Percentiles rank a stretch among this genome's conserved stretches.
Evolutionary conservation across 2,888 invertebrate genomes (phyloP).

Genomic region (Caenorhabditis sp.): DNA sequence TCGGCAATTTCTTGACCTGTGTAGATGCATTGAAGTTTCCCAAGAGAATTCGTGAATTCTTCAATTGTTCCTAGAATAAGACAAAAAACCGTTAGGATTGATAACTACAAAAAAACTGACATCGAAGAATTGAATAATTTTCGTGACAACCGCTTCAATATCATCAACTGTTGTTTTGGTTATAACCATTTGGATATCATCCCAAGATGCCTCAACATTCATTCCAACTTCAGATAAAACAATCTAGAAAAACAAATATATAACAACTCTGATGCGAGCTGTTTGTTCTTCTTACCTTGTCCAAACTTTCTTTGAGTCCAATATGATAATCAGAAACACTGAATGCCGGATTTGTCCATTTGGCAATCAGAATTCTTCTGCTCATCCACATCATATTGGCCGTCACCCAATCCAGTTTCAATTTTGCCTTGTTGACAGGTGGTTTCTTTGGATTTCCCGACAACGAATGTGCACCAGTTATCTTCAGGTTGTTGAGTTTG

Average conservation of each 20-base stretch:
- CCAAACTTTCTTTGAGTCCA: slow-evolving; percentile 17
- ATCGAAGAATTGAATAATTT: slow-evolving; percentile 94
- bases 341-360: slow-evolving; percentile 29
- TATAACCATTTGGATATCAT: slow-evolving; percentile 94
- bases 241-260: slow-evolving; percentile 11
- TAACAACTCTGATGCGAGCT: neutral
- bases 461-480: slow-evolving; percentile 29
- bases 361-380: slow-evolving; percentile 88
- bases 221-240: slow-evolving; percentile 29
- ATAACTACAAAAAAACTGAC: slow-evolving; percentile 70
- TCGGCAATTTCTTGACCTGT: slow-evolving; percentile 9
- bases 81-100: neutral
- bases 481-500: slow-evolving; percentile 69
- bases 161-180: slow-evolving; percentile 96
- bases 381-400: slow-evolving; percentile 97
- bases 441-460: slow-evolving; percentile 41
- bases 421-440: slow-evolving; percentile 53
- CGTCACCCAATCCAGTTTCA: slow-evolving; percentile 53
- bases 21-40: slow-evolving; percentile 24
- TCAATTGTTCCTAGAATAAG: slow-evolving; percentile 59
- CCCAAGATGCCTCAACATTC: slow-evolving; percentile 78
- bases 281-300: slow-evolving; percentile 7
- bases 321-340: slow-evolving; percentile 20
- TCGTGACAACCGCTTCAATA: slow-evolving; percentile 92
- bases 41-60: slow-evolving; percentile 56